Conservation (phyloP, 2,113 vertebrate species). For the Pelobates fuscus region DNA sequence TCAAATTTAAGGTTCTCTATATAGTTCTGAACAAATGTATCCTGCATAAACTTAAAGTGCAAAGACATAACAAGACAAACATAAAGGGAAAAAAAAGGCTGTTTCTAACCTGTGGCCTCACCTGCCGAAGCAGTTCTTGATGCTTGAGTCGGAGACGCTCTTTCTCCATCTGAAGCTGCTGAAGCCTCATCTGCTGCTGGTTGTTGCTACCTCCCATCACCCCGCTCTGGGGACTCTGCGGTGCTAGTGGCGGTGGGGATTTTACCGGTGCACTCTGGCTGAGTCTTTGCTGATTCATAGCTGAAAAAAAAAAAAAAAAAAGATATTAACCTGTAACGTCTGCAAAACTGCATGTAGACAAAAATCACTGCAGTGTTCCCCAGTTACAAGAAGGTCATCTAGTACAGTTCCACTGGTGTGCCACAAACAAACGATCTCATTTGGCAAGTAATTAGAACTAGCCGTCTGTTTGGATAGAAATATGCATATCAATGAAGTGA, state of each 20-base stretch:
- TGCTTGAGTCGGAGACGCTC: slow-evolving; percentile 92
- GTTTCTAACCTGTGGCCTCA: slow-evolving; percentile 91
- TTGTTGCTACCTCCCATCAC: slow-evolving; percentile 72
- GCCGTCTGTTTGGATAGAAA: too few species aligned
- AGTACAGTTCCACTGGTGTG: too few species aligned
- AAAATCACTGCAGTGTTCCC: too few species aligned
- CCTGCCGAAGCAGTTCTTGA: slow-evolving; percentile 95
- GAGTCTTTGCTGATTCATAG: slow-evolving; percentile 89
- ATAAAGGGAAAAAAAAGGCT: slow-evolving; percentile 63
- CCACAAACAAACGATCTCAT: too few species aligned
- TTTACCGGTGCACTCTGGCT: slow-evolving; percentile 92
- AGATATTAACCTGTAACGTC: too few species aligned
- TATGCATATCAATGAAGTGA: too few species aligned
- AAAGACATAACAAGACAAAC: slow-evolving; percentile 19
- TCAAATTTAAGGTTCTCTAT: too few species aligned
- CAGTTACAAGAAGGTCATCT: too few species aligned
- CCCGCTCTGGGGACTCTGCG: slow-evolving; percentile 81
- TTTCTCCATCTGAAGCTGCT: slow-evolving; percentile 95
- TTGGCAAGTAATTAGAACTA: too few species aligned
- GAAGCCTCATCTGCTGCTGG: slow-evolving; percentile 89
- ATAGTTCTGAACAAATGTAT: not conserved
- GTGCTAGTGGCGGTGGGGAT: slow-evolving; percentile 79
- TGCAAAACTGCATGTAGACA: too few species aligned
- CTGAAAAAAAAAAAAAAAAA: slow-evolving; percentile 60
- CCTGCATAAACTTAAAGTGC: slow-evolving; percentile 1